Conservation (phyloP, 2,888 invertebrate genomes). For the Habrosyne pyritoides region DNA sequence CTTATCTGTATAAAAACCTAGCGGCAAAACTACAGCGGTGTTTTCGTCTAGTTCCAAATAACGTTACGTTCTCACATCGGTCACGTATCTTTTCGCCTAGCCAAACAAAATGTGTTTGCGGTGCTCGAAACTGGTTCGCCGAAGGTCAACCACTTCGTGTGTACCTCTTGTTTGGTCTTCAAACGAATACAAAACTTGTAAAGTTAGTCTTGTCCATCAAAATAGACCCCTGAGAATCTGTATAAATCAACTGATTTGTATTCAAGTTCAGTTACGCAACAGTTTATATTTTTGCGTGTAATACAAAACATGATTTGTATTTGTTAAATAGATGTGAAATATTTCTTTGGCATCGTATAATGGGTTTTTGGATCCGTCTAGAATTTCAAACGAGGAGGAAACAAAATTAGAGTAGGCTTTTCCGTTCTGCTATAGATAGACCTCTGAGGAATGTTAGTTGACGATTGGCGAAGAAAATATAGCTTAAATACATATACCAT, state of each 20-base stretch:
- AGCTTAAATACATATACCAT: not conserved
- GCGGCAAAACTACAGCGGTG: not conserved
- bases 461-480: not conserved
- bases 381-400: not conserved
- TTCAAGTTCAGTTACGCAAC: constrained; percentile 19
- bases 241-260: not conserved
- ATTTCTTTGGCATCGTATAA: not conserved
- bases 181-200: not conserved
- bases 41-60: constrained; percentile 23
- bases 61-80: constrained; percentile 45
- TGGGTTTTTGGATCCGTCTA: not conserved
- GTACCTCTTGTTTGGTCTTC: not conserved
- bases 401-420: not conserved
- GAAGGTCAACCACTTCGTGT: constrained; percentile 59
- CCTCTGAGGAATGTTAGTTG: not conserved
- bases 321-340: not conserved
- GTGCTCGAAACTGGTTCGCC: constrained; percentile 57
- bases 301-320: not conserved
- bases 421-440: not conserved
- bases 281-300: not conserved
- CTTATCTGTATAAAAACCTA: not conserved
- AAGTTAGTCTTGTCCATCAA: not conserved
- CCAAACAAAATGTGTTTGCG: constrained; percentile 59
- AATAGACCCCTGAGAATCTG: not conserved
- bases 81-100: constrained; percentile 62